These are phyloP conservation scores for Sphaeramia orbicularis DNA, from an alignment of 2,797 vertebrate genomes.

Conservation along the genomic window DNA sequence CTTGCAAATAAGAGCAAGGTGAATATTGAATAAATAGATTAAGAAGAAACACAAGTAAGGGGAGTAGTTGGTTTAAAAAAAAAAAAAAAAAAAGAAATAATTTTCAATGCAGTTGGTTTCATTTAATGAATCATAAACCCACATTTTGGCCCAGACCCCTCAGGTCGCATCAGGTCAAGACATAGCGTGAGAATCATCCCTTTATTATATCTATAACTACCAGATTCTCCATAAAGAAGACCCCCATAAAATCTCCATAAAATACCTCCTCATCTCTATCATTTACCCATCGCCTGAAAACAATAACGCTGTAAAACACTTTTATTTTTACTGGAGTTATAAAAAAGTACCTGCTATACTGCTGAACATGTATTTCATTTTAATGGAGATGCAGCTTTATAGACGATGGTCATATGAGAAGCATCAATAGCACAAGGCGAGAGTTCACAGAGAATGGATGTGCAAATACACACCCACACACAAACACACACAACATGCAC, in stretches of 20 bases:
- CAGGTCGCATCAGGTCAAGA: constrained; percentile 51
- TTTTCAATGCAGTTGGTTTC: neutral
- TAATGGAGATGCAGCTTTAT: constrained; percentile 83
- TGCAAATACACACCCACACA: constrained; percentile 57
- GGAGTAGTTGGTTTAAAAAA: too few species aligned
- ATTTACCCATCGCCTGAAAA: constrained; percentile 78
- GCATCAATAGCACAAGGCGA: constrained; percentile 79
- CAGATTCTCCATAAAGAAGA: constrained; percentile 80
- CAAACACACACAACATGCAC: constrained; percentile 22
- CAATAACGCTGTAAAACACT: constrained; percentile 85
- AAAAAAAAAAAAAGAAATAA: neutral
- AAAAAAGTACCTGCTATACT: constrained; percentile 72
- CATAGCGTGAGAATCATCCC: constrained; percentile 81
- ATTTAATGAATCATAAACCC: neutral
- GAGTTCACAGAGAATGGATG: constrained; percentile 63
- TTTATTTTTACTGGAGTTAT: constrained; percentile 83
- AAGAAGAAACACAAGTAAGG: neutral
- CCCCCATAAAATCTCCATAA: constrained; percentile 85
- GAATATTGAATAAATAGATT: constrained; percentile 9
- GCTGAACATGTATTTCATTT: constrained; percentile 78
- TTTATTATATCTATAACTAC: constrained; percentile 74
- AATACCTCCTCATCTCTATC: constrained; percentile 78
- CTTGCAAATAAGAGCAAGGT: neutral
- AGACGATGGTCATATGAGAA: constrained; percentile 80
- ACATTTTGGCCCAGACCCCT: neutral